phyloP scores from a whole-genome alignment of 2,113 vertebrate genomes.

The Dasyurus viverrinus region DNA sequence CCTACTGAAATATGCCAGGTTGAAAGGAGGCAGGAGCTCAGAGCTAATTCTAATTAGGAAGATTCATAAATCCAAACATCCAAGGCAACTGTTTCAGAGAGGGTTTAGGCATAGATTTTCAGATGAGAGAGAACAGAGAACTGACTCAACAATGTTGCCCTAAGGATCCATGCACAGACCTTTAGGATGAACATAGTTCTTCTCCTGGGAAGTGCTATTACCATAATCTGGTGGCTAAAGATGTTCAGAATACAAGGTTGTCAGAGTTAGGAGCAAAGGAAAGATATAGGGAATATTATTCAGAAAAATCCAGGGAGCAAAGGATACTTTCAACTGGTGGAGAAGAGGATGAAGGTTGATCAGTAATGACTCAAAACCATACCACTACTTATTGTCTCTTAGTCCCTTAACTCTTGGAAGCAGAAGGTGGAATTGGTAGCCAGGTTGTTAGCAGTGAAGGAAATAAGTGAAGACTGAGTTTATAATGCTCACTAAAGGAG shows the following conservation, averaged over 20 bases:
- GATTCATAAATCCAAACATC: background rate
- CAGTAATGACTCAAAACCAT: background rate
- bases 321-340: background rate
- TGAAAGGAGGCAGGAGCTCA: background rate
- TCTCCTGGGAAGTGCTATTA: background rate
- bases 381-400: background rate
- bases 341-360: background rate
- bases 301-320: background rate
- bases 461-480: background rate
- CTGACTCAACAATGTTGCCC: background rate
- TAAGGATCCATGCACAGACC: background rate
- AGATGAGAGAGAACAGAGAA: background rate
- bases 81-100: background rate
- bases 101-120: background rate
- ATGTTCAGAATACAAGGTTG: background rate
- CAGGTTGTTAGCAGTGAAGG: background rate
- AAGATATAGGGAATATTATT: background rate
- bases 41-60: background rate
- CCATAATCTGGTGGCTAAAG: background rate
- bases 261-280: background rate
- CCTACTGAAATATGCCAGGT: background rate
- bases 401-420: background rate
- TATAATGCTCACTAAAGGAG: background rate
- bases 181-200: background rate
- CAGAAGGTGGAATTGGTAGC: background rate